Conservation (phyloP, 2,888 invertebrate genomes). For the Isoperla grammatica region DNA sequence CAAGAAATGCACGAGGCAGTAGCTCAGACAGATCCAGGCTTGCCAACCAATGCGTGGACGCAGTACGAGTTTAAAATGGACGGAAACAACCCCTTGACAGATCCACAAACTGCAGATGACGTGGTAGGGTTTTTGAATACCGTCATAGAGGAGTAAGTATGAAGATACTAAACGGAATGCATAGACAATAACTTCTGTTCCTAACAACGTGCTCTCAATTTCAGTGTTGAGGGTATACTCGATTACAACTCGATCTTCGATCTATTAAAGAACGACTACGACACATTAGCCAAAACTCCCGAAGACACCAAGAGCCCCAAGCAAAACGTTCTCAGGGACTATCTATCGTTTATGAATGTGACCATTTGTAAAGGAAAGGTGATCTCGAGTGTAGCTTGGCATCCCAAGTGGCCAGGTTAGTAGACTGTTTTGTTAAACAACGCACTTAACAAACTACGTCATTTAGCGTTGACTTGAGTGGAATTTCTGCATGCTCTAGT, state of each 20-base stretch:
- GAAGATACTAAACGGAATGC: too few relatives aligned
- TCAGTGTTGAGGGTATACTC: slow-evolving; percentile 35
- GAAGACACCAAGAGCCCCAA: slow-evolving; percentile 35
- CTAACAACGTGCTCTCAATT: too few relatives aligned
- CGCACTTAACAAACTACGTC: too few relatives aligned
- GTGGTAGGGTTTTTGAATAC: too few relatives aligned
- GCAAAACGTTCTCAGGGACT: slow-evolving; percentile 37
- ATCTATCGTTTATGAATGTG: slow-evolving; percentile 39
- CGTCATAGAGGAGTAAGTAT: slow-evolving; percentile 36
- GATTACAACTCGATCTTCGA: slow-evolving; percentile 43
- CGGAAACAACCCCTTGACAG: too few relatives aligned
- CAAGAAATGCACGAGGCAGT: slow-evolving; percentile 45
- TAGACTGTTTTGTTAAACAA: too few relatives aligned
- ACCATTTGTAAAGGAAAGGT: slow-evolving; percentile 55
- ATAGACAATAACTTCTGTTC: too few relatives aligned
- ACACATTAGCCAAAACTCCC: slow-evolving; percentile 45
- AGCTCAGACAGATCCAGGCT: slow-evolving; percentile 63
- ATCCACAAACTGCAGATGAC: too few relatives aligned
- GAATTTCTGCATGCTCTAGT: too few relatives aligned
- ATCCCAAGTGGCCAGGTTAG: not conserved
- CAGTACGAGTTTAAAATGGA: slow-evolving; percentile 53
- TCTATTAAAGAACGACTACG: slow-evolving; percentile 58
- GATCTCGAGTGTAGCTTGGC: slow-evolving; percentile 59
- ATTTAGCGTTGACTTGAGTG: too few relatives aligned
- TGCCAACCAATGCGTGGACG: slow-evolving; percentile 63